These are phyloP conservation scores for Chymomyza amoena DNA, from an alignment of 2,888 invertebrate species.

Conservation along the genomic window DNA sequence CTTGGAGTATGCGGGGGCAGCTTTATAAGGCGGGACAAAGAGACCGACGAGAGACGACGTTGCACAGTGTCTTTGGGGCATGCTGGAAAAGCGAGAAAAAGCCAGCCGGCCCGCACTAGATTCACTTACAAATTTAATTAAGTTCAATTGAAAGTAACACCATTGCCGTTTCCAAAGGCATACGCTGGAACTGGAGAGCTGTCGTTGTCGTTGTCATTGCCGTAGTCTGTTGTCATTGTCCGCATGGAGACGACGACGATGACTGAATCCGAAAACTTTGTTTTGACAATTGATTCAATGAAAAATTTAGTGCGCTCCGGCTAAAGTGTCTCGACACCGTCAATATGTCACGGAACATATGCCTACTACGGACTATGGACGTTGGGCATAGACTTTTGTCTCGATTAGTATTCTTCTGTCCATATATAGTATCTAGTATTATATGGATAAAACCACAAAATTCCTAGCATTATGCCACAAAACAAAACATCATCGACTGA, in stretches of 20 bases:
- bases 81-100: constrained; percentile 2
- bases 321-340: constrained; percentile 35
- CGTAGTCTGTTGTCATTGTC: constrained; percentile 14
- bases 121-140: constrained; percentile 79
- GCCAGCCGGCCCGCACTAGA: constrained; percentile 73
- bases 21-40: background rate
- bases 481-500: constrained; percentile 10
- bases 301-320: constrained; percentile 66
- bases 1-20: constrained; percentile 4
- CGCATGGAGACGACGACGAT: constrained; percentile 30
- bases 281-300: constrained; percentile 73
- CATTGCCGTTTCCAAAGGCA: constrained; percentile 37
- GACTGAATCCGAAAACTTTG: constrained; percentile 65
- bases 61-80: background rate
- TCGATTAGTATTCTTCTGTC: constrained; percentile 46
- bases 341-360: constrained; percentile 36
- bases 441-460: constrained; percentile 16
- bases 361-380: background rate
- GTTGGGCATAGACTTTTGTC: constrained; percentile 47
- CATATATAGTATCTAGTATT: constrained; percentile 3
- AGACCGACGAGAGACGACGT: background rate
- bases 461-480: constrained; percentile 62
- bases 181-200: constrained; percentile 1
- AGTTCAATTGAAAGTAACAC: constrained; percentile 78
- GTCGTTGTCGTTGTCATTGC: constrained; percentile 12